Percentiles rank a stretch among this genome's conserved stretches.
Evolutionary conservation across 2,113 vertebrate species (phyloP).

Genomic region (Protobothrops flavoviridis): DNA sequence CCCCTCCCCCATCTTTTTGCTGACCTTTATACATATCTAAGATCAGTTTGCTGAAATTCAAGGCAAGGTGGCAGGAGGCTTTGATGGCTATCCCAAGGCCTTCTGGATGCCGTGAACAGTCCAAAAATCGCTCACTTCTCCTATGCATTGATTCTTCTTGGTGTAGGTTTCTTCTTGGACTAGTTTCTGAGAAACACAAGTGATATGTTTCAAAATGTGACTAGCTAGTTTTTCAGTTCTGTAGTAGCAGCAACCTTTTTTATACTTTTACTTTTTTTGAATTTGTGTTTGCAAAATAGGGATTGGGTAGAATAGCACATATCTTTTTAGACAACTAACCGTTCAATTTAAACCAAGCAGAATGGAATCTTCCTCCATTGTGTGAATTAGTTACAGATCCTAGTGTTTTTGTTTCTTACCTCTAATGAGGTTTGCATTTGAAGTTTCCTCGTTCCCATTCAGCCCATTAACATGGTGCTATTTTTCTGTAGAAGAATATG

Average conservation of each 20-base stretch:
- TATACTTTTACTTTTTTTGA: background rate
- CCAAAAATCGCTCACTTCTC: background rate
- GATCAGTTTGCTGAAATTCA: no score
- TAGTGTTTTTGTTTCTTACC: background rate
- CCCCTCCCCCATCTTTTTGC: background rate
- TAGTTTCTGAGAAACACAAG: background rate
- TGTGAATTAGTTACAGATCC: background rate
- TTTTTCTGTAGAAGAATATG: conserved; percentile 20
- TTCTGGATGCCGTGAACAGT: background rate
- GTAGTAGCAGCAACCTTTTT: background rate
- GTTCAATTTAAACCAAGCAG: background rate
- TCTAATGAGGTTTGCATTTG: background rate
- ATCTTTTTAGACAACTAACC: background rate
- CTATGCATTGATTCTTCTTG: background rate
- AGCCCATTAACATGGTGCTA: background rate
- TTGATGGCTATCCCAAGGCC: background rate
- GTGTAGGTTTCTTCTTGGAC: background rate
- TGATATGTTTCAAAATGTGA: background rate
- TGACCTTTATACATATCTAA: background rate
- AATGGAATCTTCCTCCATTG: background rate
- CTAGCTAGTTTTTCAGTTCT: background rate
- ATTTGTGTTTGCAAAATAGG: background rate
- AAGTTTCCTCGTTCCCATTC: background rate
- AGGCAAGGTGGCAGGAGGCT: background rate
- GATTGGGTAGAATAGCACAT: background rate